Percentiles rank a stretch among this genome's conserved stretches.
Conservation (phyloP, 2,797 vertebrate species). For the Pitangus sulphuratus region DNA sequence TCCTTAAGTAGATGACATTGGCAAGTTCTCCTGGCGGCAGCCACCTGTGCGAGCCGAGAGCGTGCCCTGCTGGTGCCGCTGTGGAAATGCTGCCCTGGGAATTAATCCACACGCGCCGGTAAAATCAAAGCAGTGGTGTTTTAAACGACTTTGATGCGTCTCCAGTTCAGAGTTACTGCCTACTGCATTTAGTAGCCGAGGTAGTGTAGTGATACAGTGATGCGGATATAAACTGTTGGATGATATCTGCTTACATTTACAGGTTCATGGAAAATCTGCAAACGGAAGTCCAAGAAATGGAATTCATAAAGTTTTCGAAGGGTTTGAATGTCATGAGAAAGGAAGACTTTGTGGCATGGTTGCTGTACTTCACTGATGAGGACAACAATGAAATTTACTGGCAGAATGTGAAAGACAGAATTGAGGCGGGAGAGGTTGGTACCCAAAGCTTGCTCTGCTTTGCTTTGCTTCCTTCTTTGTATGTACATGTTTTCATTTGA, state of each 20-base stretch:
- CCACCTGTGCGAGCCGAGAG: neutral
- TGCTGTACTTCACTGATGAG: conserved; percentile 94
- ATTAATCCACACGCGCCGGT: neutral
- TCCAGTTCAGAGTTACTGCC: neutral
- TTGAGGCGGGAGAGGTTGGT: conserved; percentile 90
- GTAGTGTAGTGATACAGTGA: neutral
- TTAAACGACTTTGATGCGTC: neutral
- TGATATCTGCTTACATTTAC: conserved; percentile 27
- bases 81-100: neutral
- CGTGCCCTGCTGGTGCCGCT: conserved; percentile 35
- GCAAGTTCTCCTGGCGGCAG: neutral
- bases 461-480: neutral
- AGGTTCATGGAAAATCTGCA: conserved; percentile 98
- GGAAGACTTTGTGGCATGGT: conserved; percentile 96
- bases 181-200: neutral
- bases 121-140: neutral
- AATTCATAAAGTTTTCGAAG: conserved; percentile 95
- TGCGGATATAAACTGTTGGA: neutral
- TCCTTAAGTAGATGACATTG: neutral
- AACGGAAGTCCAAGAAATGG: conserved; percentile 95
- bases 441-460: neutral
- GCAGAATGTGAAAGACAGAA: conserved; percentile 91
- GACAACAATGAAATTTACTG: conserved; percentile 93
- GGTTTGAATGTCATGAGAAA: conserved; percentile 94
- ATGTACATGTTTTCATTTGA: neutral